Evolutionary conservation across 2,888 invertebrate species (phyloP), one percentile per base, ranked within the genome.

Genomic region (Agrilus mali): DNA sequence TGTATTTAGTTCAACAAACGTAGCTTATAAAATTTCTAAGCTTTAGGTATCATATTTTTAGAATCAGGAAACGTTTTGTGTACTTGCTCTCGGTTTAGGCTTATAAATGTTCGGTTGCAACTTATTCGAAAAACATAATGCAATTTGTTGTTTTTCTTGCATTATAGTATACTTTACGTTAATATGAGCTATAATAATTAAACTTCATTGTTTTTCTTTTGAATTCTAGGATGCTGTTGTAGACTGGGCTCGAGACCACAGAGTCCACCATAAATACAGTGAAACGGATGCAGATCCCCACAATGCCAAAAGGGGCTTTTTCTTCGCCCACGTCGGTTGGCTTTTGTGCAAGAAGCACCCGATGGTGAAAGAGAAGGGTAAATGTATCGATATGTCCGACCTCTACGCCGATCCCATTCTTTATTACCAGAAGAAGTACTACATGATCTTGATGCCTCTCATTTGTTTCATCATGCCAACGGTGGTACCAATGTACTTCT

Each of bases 291-390:
- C 92, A 1, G 93, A 94, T 68, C 93, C 93, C 0, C 92, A 94
- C 64, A 92, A 93, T 61, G 88, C 92, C 2, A 86, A 70, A 41
- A 74, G 93, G 20, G 96, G 96, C 8, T 93, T 96, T 71, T 95
- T 95, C 76, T 96, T 95, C 70, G 80, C 94, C 0, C 96, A 96
- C 66, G 76, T 95, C 55, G 96, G 96, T 46, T 96, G 96, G 96
- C 72, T 96, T 48, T 68, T 95, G 43, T 83, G 84, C 56, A 78
- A 81, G 55, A 95, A 96, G 64, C 95, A 95, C 62, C 89, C 89
- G 0, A 86, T 89, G 50, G 86, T 96, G 33, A 86, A 78, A 61
- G 74, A 70, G 48, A 93, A 92, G 65, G 94, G 94, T 58, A 82
- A 86, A 54, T 77, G 80, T 37, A 75, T 95, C 20, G 92, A 94